These are phyloP conservation scores for Toxostoma redivivum DNA, from an alignment of 2,113 vertebrate species.

Conservation along the genomic window DNA sequence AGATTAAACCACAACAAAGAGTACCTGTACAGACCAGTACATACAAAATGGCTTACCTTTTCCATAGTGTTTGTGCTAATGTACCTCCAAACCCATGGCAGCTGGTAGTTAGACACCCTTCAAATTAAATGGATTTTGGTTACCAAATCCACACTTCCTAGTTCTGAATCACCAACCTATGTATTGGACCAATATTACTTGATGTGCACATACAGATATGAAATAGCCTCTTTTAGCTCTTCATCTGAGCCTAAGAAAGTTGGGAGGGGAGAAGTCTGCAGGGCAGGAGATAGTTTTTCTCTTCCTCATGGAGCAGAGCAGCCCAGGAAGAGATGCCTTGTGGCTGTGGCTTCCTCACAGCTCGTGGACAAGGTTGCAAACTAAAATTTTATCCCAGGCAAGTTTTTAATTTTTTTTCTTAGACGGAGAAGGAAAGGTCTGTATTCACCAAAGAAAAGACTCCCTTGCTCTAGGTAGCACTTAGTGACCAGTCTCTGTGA, in stretches of 20 bases:
- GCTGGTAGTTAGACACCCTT: background rate
- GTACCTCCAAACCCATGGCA: fast-evolving
- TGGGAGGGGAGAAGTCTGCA: background rate
- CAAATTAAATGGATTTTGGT: background rate
- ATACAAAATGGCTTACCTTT: background rate
- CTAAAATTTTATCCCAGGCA: background rate
- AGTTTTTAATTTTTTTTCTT: background rate
- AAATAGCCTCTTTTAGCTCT: background rate
- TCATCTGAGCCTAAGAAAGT: background rate
- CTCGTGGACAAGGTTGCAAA: background rate
- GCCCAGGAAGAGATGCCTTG: background rate
- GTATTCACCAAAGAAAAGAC: background rate
- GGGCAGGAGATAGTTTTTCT: background rate
- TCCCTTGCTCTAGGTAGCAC: background rate
- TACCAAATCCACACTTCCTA: background rate
- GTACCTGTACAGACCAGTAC: background rate
- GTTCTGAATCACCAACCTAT: background rate
- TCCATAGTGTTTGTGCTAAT: background rate
- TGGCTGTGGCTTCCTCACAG: background rate
- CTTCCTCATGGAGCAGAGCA: background rate
- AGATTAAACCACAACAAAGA: background rate
- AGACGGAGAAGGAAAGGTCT: background rate
- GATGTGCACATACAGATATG: background rate
- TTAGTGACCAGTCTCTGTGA: background rate
- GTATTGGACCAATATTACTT: background rate